phyloP scores from a whole-genome alignment of 2,113 vertebrate genomes.

The Nycticorax nycticorax region DNA sequence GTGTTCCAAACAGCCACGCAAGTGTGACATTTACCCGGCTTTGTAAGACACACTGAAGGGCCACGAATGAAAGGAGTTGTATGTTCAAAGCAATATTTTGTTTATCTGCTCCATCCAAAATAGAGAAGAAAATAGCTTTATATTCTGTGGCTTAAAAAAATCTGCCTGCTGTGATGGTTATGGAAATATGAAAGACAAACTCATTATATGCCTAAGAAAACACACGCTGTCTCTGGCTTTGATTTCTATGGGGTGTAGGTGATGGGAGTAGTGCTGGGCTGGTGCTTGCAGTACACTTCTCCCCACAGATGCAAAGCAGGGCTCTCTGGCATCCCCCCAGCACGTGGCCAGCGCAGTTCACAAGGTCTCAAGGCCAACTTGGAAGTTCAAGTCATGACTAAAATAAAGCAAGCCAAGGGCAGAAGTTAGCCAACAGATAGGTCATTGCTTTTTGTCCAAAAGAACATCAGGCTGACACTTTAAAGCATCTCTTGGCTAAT shows the following conservation, averaged over 20 bases:
- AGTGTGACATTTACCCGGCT: background rate
- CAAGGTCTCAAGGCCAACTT: background rate
- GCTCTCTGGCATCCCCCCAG: background rate
- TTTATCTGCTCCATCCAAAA: conserved; percentile 1
- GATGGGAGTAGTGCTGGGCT: background rate
- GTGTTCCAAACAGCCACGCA: background rate
- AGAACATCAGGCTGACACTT: background rate
- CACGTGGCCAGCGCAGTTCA: background rate
- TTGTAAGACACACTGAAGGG: background rate
- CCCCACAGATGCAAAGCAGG: background rate
- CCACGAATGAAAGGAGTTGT: background rate
- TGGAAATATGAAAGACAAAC: background rate
- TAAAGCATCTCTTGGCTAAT: background rate
- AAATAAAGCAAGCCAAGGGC: background rate
- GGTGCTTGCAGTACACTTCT: background rate
- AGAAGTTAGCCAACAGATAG: background rate
- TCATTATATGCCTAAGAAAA: background rate
- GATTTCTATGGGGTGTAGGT: background rate
- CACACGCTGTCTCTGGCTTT: background rate
- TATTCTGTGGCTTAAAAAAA: background rate
- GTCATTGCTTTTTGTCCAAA: background rate
- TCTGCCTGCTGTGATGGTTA: background rate
- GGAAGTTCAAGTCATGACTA: background rate
- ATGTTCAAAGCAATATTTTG: background rate
- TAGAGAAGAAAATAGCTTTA: background rate